Conservation (phyloP, 2,888 invertebrate species). For the Penaeus monodon region DNA sequence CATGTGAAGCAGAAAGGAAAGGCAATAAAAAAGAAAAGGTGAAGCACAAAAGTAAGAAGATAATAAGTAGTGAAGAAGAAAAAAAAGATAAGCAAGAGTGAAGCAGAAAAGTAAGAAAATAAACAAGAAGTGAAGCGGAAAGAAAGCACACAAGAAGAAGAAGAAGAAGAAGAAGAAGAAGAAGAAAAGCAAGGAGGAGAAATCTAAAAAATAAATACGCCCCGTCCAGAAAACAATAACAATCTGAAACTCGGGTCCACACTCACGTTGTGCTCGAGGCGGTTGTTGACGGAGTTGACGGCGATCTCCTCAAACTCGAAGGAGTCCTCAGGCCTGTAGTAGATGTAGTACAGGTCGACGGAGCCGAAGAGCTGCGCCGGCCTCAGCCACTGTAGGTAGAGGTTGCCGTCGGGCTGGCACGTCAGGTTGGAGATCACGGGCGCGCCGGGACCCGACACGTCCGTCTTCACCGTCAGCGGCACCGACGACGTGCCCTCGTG, state of each 20-base stretch:
- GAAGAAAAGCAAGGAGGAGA: no score
- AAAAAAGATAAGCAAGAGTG: no score
- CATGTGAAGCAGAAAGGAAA: no score
- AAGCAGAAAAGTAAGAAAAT: no score
- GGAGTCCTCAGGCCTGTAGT: conserved; percentile 72
- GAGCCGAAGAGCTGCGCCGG: conserved; percentile 83
- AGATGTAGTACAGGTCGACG: conserved; percentile 84
- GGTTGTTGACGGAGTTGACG: conserved; percentile 66
- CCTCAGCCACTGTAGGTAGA: conserved; percentile 88
- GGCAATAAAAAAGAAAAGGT: no score
- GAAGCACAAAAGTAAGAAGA: no score
- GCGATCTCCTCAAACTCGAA: conserved; percentile 68
- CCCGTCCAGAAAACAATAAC: neutral
- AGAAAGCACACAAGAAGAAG: no score
- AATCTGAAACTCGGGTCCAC: neutral
- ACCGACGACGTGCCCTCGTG: conserved; percentile 84
- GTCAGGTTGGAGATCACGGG: conserved; percentile 86
- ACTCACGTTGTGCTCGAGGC: conserved; percentile 65
- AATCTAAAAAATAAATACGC: no score
- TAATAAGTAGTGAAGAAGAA: no score
- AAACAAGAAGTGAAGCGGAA: no score
- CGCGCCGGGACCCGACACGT: conserved; percentile 83
- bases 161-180: no score
- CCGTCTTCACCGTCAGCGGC: conserved; percentile 81
- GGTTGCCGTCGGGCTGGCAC: conserved; percentile 82